Conservation (phyloP, 1,140 invertebrate genomes). For the Psix sp. region DNA sequence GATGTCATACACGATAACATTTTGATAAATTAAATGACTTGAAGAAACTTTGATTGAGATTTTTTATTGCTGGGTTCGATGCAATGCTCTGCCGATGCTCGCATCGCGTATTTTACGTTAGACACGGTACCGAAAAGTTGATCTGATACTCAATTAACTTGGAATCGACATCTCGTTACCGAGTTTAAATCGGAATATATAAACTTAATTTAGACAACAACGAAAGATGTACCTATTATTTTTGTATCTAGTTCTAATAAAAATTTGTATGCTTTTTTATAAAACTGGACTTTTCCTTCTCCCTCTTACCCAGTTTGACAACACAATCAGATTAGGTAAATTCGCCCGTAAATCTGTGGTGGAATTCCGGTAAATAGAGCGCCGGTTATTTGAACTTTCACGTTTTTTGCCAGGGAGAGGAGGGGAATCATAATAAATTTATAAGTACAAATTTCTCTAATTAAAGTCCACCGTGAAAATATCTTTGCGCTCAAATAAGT, state of each 20-base stretch:
- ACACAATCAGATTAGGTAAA: neutral
- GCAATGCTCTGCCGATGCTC: slow-evolving; percentile 32
- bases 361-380: too few relatives aligned
- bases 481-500: neutral
- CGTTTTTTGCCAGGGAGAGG: too few relatives aligned
- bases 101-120: slow-evolving; percentile 29
- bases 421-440: neutral
- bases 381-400: too few relatives aligned
- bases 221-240: slow-evolving; percentile 73
- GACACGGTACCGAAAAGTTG: slow-evolving; percentile 38
- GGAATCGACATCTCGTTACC: slow-evolving; percentile 25
- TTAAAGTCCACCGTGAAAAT: neutral
- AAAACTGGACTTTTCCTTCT: slow-evolving; percentile 6
- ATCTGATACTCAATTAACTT: slow-evolving; percentile 12
- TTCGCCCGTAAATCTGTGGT: too few relatives aligned
- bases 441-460: neutral
- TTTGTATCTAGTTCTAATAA: slow-evolving; percentile 74
- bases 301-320: neutral
- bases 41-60: too few relatives aligned
- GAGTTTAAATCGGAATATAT: slow-evolving; percentile 37
- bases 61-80: too few relatives aligned
- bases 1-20: too few relatives aligned
- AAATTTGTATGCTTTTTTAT: slow-evolving; percentile 73
- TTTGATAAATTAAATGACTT: neutral
- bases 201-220: slow-evolving; percentile 64